Evolutionary conservation across 2,888 invertebrate species (phyloP).

Genomic region (Amiota minor): DNA sequence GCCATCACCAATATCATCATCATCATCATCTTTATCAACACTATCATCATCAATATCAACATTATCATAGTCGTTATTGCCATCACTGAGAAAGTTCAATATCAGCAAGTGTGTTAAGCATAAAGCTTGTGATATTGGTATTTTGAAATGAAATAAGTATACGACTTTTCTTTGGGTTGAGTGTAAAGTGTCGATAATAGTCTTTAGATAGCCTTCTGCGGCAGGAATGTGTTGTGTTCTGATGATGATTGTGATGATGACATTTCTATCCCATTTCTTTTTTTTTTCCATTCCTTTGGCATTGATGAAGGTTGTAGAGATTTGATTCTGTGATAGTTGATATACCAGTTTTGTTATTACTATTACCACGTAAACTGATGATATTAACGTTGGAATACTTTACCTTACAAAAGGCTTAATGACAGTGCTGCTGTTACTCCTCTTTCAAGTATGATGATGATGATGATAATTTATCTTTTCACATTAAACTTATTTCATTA

Average conservation of each 20-base stretch:
- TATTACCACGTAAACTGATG: too few species aligned
- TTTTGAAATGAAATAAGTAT: not conserved
- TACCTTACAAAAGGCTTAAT: too few species aligned
- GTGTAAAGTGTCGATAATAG: constrained; percentile 2
- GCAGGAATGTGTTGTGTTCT: too few species aligned
- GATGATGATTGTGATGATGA: not conserved
- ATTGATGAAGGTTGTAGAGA: not conserved
- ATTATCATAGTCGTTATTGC: too few species aligned
- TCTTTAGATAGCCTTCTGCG: not conserved
- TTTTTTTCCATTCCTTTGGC: not conserved
- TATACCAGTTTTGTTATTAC: too few species aligned
- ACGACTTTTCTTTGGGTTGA: constrained; percentile 12
- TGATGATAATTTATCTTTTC: not conserved
- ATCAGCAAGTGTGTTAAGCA: not conserved
- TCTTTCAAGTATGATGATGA: too few species aligned
- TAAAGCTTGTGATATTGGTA: not conserved
- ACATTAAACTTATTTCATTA: not conserved
- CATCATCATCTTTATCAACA: constrained; percentile 54
- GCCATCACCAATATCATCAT: constrained; percentile 45
- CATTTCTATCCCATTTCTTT: not conserved
- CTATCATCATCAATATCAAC: not conserved
- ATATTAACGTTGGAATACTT: too few species aligned
- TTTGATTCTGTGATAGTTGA: not conserved
- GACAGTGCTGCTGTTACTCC: too few species aligned
- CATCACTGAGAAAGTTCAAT: too few species aligned